These are phyloP conservation scores for Collichthys lucidus DNA, from an alignment of 2,113 vertebrate genomes.

Conservation along the genomic window DNA sequence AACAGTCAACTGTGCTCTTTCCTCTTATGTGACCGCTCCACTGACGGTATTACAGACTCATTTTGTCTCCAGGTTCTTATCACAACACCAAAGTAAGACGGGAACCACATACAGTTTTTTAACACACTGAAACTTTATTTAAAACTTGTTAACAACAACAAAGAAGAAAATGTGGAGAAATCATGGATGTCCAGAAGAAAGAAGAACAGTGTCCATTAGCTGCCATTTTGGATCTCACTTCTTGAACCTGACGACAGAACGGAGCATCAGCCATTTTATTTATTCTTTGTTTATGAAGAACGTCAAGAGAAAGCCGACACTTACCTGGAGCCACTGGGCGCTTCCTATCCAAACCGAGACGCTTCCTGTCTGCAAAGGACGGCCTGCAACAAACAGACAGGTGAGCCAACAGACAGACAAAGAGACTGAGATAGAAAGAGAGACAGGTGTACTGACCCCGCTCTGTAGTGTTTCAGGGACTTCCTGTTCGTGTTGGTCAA, in stretches of 20 bases:
- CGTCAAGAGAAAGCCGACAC: background rate
- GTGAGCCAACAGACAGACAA: background rate
- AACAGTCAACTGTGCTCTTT: too few species aligned
- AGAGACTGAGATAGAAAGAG: background rate
- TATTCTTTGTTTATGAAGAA: background rate
- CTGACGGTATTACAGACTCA: too few species aligned
- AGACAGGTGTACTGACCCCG: constrained; percentile 77
- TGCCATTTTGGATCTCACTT: constrained; percentile 32
- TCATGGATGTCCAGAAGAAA: too few species aligned
- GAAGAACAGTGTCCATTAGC: background rate
- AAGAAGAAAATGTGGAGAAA: background rate
- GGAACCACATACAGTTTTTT: too few species aligned
- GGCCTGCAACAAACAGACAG: constrained; percentile 80
- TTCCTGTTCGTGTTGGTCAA: constrained; percentile 95
- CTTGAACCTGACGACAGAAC: constrained; percentile 62
- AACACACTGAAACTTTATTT: constrained; percentile 36
- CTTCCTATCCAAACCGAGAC: constrained; percentile 84
- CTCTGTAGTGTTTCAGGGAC: constrained; percentile 93
- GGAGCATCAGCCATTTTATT: background rate
- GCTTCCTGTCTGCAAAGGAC: constrained; percentile 92
- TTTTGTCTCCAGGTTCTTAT: too few species aligned
- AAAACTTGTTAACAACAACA: constrained; percentile 6
- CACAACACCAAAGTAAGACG: too few species aligned
- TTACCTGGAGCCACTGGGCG: constrained; percentile 44
- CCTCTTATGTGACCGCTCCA: too few species aligned